A percentile compares a stretch with the other conserved stretches of the same genome.
Evolutionary conservation across 2,113 vertebrate genomes (phyloP).

Genomic region (Sinocyclocheilus anophthalmus): DNA sequence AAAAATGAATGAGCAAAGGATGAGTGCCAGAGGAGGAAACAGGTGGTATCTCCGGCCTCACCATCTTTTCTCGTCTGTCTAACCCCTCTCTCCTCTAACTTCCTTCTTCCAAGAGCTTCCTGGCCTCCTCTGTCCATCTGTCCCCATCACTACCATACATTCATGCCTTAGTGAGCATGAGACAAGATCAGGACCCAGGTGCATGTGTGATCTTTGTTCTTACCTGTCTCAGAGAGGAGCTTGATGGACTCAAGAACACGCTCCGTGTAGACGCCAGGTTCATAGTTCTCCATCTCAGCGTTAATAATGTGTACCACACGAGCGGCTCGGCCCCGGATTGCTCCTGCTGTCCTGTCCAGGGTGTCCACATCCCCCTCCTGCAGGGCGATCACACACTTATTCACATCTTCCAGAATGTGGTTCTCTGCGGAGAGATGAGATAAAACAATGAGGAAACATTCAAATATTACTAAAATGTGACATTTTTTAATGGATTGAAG

Average conservation of each 20-base stretch:
- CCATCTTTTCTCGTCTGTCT: constrained; percentile 3
- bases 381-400: constrained; percentile 98
- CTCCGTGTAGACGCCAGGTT: constrained; percentile 97
- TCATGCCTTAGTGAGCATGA: constrained; percentile 5
- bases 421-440: constrained; percentile 80
- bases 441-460: background rate
- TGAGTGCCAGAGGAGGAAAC: constrained; percentile 31
- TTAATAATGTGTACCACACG: constrained; percentile 99
- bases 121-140: constrained; percentile 12
- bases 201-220: constrained; percentile 57
- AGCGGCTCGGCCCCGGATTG: constrained; percentile 93
- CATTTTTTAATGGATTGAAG: too few species aligned
- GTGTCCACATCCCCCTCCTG: constrained; percentile 98
- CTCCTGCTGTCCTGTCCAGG: constrained; percentile 92
- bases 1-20: constrained; percentile 51
- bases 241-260: constrained; percentile 97
- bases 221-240: constrained; percentile 95
- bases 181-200: background rate
- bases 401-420: constrained; percentile 98
- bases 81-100: background rate
- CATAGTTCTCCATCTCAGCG: constrained; percentile 99
- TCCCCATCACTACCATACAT: background rate
- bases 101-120: constrained; percentile 24
- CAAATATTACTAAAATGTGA: too few species aligned
- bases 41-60: constrained; percentile 46